Conservation (phyloP, 2,888 invertebrate genomes). For the Epicampocera succincta region DNA sequence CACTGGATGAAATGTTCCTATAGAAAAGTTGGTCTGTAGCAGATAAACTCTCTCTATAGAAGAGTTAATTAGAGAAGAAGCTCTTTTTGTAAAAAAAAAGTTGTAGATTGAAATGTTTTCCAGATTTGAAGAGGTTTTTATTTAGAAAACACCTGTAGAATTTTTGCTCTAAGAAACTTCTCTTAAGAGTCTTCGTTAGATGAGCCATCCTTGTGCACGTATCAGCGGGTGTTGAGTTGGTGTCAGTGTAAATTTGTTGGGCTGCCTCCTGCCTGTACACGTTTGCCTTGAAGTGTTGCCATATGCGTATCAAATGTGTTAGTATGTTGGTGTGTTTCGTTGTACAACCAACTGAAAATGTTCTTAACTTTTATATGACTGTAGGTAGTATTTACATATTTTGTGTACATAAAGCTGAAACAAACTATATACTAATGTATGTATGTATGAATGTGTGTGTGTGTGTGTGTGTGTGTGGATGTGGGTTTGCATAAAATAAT, state of each 20-base stretch:
- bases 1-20: no score
- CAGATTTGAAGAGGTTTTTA: no score
- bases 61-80: neutral
- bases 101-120: no score
- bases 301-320: no score
- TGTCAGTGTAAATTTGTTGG: slow-evolving; percentile 44
- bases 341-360: slow-evolving; percentile 18
- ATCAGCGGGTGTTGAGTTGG: neutral
- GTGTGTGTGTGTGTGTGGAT: neutral
- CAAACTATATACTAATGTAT: no score
- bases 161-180: no score
- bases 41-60: neutral
- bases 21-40: no score
- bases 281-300: slow-evolving; percentile 13
- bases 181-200: neutral
- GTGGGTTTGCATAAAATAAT: neutral
- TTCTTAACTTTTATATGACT: slow-evolving; percentile 3
- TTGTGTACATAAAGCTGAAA: neutral
- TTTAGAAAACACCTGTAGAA: no score
- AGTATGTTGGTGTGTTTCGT: slow-evolving; percentile 1
- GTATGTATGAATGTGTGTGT: neutral
- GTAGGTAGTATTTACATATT: slow-evolving; percentile 2
- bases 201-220: neutral
- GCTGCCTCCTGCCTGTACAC: neutral
- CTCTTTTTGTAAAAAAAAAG: neutral